A percentile compares a stretch with the other conserved stretches of the same genome.
Conservation (phyloP, 2,888 invertebrate species). For the Mechanitis mazaeus region DNA sequence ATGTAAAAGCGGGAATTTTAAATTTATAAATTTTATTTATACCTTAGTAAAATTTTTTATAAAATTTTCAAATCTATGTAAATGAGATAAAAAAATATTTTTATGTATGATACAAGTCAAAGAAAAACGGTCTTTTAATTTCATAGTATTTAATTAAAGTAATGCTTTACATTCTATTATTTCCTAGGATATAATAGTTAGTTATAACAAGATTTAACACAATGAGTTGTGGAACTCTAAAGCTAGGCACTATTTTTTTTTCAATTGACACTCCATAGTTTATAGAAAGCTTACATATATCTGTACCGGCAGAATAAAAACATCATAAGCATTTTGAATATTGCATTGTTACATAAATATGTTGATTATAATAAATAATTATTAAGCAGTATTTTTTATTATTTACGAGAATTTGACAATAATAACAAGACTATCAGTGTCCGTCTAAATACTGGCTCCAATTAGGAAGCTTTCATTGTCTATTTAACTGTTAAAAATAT, state of each 20-base stretch:
- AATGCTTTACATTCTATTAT: slow-evolving; percentile 45
- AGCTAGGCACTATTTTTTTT: slow-evolving; percentile 70
- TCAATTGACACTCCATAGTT: slow-evolving; percentile 69
- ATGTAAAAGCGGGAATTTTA: slow-evolving; percentile 5
- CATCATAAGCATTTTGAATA: neutral
- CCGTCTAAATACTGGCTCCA: too few relatives aligned
- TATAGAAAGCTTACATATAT: slow-evolving; percentile 30
- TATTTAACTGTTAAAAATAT: too few relatives aligned
- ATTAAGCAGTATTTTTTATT: too few relatives aligned
- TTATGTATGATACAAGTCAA: too few relatives aligned
- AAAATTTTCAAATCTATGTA: too few relatives aligned
- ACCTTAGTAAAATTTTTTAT: too few relatives aligned
- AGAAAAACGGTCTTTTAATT: slow-evolving; percentile 26
- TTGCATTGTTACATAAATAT: neutral
- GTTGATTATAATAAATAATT: too few relatives aligned
- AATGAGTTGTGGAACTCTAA: slow-evolving; percentile 54
- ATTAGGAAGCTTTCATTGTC: too few relatives aligned
- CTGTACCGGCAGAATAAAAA: neutral
- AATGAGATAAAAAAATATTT: too few relatives aligned
- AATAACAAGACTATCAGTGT: too few relatives aligned
- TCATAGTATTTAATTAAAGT: slow-evolving; percentile 48
- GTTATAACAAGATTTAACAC: slow-evolving; percentile 27
- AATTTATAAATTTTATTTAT: neutral
- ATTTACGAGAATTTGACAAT: too few relatives aligned
- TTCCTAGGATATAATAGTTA: slow-evolving; percentile 23